A percentile compares a stretch with the other conserved stretches of the same genome.
Evolutionary conservation across 2,797 vertebrate species (phyloP).

Genomic region (Carcharodon carcharias): DNA sequence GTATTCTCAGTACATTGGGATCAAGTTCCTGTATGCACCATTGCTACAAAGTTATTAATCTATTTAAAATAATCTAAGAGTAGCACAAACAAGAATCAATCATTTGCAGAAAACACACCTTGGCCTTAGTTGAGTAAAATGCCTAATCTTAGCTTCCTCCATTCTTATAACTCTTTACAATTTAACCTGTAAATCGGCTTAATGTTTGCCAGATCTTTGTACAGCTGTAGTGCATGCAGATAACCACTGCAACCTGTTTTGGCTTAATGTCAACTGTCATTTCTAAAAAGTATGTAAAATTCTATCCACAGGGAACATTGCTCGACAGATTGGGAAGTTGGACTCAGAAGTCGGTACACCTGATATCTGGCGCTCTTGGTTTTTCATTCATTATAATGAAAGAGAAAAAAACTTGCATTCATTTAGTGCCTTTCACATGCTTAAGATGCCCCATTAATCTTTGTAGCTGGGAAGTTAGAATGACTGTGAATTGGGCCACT

Average conservation of each 20-base stretch:
- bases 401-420: background rate
- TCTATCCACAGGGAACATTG: background rate
- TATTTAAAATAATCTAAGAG: background rate
- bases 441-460: constrained; percentile 4
- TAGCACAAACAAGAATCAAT: background rate
- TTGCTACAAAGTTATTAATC: background rate
- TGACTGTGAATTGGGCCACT: background rate
- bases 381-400: background rate
- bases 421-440: background rate
- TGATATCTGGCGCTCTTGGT: background rate
- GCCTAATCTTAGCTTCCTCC: background rate
- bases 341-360: background rate
- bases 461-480: background rate
- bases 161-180: background rate
- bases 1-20: background rate
- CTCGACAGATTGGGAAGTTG: background rate
- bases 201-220: background rate
- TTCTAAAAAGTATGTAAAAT: background rate
- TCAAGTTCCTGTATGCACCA: background rate
- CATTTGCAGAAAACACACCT: background rate
- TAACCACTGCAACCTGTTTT: background rate
- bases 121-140: background rate
- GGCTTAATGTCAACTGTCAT: background rate
- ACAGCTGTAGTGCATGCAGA: background rate
- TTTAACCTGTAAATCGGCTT: background rate